Evolutionary conservation across 2,113 vertebrate genomes (phyloP).

Genomic region (Ailuropoda melanoleuca): DNA sequence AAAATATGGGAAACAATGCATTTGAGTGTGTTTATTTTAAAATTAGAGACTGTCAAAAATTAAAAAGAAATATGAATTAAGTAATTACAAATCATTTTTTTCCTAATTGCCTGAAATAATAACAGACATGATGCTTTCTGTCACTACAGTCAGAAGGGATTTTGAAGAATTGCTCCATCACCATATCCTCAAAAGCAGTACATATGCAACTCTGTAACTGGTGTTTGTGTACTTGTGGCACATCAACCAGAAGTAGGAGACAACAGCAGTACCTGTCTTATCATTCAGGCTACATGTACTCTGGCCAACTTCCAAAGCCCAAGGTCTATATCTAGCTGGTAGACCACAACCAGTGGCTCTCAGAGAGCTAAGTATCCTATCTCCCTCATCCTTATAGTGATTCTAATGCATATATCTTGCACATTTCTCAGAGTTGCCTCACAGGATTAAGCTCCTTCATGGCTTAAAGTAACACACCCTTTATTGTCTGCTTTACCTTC

Average conservation of each 20-base stretch:
- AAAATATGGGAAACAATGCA: constrained; percentile 17
- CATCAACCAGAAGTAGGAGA: background rate
- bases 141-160: background rate
- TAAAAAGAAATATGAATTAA: constrained; percentile 4
- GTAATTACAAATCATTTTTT: background rate
- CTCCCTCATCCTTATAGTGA: background rate
- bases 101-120: background rate
- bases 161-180: background rate
- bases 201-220: background rate
- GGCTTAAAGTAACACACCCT: background rate
- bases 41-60: background rate
- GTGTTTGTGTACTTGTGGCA: background rate
- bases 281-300: background rate
- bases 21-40: background rate
- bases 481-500: background rate
- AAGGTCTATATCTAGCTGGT: background rate
- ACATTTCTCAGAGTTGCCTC: background rate
- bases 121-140: background rate
- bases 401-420: background rate
- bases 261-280: no score
- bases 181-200: background rate
- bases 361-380: background rate
- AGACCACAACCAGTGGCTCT: background rate
- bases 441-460: background rate
- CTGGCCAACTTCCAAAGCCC: background rate